Conservation (phyloP, 2,113 vertebrate species). For the Pachycephala philippinensis region DNA sequence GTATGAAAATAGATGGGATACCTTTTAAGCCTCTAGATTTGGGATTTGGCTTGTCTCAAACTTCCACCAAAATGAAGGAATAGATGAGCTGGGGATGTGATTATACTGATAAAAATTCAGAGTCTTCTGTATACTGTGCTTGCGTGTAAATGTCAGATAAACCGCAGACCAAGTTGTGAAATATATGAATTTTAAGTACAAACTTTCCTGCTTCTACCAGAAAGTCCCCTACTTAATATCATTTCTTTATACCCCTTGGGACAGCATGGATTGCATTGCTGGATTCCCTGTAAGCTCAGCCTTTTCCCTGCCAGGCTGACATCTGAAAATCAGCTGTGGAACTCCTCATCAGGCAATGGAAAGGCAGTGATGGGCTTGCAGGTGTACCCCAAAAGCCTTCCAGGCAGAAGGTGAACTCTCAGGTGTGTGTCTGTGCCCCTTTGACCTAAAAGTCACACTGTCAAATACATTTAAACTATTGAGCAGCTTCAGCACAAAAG, state of each 20-base stretch:
- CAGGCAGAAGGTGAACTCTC: background rate
- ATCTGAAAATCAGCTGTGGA: background rate
- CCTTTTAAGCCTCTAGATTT: background rate
- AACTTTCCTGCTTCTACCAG: background rate
- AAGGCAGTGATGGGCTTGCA: background rate
- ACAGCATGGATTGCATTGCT: background rate
- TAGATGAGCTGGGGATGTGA: background rate
- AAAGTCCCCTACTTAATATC: background rate
- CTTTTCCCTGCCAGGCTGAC: background rate
- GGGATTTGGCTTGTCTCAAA: background rate
- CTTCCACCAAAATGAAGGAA: background rate
- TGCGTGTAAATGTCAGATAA: background rate
- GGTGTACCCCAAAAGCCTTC: background rate
- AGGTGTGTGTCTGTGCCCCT: background rate
- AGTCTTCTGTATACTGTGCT: background rate
- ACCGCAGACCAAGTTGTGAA: background rate
- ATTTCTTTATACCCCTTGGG: background rate
- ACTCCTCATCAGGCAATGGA: background rate
- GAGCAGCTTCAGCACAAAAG: background rate
- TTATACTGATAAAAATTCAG: background rate
- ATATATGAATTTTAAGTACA: background rate
- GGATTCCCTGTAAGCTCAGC: background rate
- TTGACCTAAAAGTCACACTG: background rate
- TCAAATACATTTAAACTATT: background rate
- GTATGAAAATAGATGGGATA: background rate